Base-by-base conservation (phyloP, 2,113 vertebrate species). In the Passer montanus region DNA sequence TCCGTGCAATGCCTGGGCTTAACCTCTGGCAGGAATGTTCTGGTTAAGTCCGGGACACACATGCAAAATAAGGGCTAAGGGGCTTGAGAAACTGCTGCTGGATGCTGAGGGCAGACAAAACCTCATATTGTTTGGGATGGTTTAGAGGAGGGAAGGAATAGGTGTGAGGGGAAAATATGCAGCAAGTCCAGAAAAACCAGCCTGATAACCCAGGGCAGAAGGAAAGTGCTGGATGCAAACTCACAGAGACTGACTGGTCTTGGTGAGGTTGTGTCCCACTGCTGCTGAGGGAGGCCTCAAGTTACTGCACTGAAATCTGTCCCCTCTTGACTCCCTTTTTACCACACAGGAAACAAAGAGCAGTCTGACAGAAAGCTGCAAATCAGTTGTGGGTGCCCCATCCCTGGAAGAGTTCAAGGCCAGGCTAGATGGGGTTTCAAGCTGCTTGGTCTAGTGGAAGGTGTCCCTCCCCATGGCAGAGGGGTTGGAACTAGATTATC, bases 1-100 rank as follows among this genome's bases (percentile, higher is more conserved):
- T 90, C 63, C 62, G 28, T 7, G 1, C 6, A 5, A 49, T 9
- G 18, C 58, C 82, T 85, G 39, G 46, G 58, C 58, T 97, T 96
- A 91, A 94, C 44, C 78, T 94, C 70, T 73, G 49, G 11, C 37
- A 90, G 79, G 96, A 97, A 93, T 93, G 95, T 95, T 94, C 96
- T 93, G 75, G 43, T 88, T 94, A 95, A 96, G 13, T 73, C 88
- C 46, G 58, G 62, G 53, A 74, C 49, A 35, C 0, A 0, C 74
- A 85, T 3, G 18, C 8, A 10, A 72, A 92, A 53, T 41, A 75
- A 72, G 37, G 44, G 74, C 73, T 92, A 81, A 96, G 33, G 77
- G 80, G 74, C 84, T 94, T 94, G 95, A 68, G 82, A 74, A 94
- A 55, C 30, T 73, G 53, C 59, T 77, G 35, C 62, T 52, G 52